Base-by-base conservation (phyloP, 2,888 invertebrate genomes). In the Camponotus fellah region DNA sequence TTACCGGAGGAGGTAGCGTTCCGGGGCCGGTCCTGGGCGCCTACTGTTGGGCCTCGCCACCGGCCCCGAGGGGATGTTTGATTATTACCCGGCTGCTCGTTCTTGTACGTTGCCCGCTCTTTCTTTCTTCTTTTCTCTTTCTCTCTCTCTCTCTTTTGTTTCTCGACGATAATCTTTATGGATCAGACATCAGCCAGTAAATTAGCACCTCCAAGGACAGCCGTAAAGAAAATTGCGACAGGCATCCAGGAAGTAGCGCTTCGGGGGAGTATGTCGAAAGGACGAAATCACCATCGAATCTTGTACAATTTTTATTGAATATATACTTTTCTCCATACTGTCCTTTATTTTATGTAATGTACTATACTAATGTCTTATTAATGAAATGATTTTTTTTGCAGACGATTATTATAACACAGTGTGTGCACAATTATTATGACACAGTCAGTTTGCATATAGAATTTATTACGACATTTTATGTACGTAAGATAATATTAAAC, bases 181-280 rank as follows among this genome's bases (percentile, higher is more conserved):
- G 89, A 89, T 89, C 89, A 84, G 85, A 85, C 89, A 87, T 87
- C 84, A 84, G 86, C 85, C 71, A 86, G 85, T 89, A 87, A 90
- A 90, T 90, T 90, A 90, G 86, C 87, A 89, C 90, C 88, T 88
- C 83, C 89, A 89, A 89, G 89, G 88, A 89, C 87, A 88, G 83
- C 64, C 84, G 14, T 17, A 14, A 12, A 71, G 46, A 56, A 68
- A 72, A 79, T 79, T 79, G 77, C 76, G 72, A 56, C 14, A 56
- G 26, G n/a, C 26, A 65, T 76, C 26, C 82, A 82, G 82, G 82
- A 82, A 82, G 82, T 82, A 68, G 37, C 66, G 60, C 76, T 58
- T 14, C 46, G 14, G 46, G 65, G 66, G 37, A 58, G 66, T 53
- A 64, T 75, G 43, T 12, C 53, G 58, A 76, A 76, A 56, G 32